Evolutionary conservation across 2,888 invertebrate genomes (phyloP).

Genomic region (Chironomus tentans): DNA sequence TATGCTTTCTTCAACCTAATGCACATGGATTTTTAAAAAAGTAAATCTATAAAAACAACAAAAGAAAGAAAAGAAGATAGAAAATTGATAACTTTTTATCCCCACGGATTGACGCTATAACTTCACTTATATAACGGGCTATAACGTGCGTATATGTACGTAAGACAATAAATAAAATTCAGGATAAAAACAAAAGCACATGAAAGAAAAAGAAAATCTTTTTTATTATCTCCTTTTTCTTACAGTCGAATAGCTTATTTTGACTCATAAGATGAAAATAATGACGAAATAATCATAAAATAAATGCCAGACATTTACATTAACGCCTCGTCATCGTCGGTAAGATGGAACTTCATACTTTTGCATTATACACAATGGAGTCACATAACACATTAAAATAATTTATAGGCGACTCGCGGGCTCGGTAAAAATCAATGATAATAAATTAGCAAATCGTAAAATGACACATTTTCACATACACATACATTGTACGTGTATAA

Average conservation of each 20-base stretch:
- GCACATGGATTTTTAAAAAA: too few species aligned
- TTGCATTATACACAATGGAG: not conserved
- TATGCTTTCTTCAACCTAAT: too few species aligned
- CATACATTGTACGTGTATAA: too few species aligned
- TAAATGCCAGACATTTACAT: constrained; percentile 10
- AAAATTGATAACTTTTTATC: not conserved
- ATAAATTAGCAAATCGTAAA: constrained; percentile 16
- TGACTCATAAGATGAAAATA: not conserved
- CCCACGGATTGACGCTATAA: too few species aligned
- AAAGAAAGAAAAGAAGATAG: not conserved
- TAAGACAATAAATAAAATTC: not conserved
- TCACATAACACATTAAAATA: constrained; percentile 10
- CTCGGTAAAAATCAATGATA: constrained; percentile 3
- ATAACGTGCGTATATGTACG: not conserved
- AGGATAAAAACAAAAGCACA: not conserved
- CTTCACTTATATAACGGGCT: too few species aligned
- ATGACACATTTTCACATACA: not conserved
- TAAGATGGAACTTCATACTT: too few species aligned
- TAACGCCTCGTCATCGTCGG: not conserved
- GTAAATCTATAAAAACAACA: too few species aligned
- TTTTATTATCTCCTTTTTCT: not conserved
- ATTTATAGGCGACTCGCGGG: constrained; percentile 1
- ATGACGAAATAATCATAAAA: constrained; percentile 10
- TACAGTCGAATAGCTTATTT: not conserved
- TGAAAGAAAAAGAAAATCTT: not conserved